Evolutionary conservation across 1,140 invertebrate species (phyloP).

Genomic region (Atta cephalotes): DNA sequence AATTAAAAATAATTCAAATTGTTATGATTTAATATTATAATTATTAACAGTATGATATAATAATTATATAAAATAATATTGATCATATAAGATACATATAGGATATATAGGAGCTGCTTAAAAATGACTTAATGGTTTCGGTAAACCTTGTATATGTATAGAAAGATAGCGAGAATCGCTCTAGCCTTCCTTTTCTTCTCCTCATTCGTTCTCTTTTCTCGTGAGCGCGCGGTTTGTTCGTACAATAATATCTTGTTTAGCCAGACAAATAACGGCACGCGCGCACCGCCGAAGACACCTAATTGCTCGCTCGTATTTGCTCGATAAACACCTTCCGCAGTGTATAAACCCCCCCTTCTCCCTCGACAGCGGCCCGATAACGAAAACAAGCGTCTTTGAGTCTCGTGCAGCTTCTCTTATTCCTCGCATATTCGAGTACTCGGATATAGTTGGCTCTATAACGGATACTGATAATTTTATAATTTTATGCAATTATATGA

Average conservation of each 20-base stretch:
- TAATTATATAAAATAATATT: too few species aligned
- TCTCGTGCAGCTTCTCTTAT: slow-evolving; percentile 9
- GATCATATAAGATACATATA: too few species aligned
- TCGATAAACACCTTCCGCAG: slow-evolving; percentile 71
- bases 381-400: slow-evolving; percentile 42
- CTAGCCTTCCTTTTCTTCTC: background rate
- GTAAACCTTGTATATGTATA: background rate
- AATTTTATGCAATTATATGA: background rate
- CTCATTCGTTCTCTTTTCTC: background rate
- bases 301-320: slow-evolving; percentile 75
- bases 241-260: slow-evolving; percentile 75
- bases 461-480: background rate
- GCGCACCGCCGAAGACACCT: slow-evolving; percentile 62
- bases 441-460: background rate
- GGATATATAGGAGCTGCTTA: too few species aligned
- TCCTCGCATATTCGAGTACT: background rate
- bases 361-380: slow-evolving; percentile 26
- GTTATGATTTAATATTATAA: too few species aligned
- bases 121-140: background rate
- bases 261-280: slow-evolving; percentile 74
- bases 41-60: too few species aligned
- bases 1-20: too few species aligned
- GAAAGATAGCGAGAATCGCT: background rate
- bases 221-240: slow-evolving; percentile 39
- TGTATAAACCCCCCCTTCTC: slow-evolving; percentile 46